phyloP scores from a whole-genome alignment of 2,113 vertebrate genomes.

The Mesoclemmys tuberculata region DNA sequence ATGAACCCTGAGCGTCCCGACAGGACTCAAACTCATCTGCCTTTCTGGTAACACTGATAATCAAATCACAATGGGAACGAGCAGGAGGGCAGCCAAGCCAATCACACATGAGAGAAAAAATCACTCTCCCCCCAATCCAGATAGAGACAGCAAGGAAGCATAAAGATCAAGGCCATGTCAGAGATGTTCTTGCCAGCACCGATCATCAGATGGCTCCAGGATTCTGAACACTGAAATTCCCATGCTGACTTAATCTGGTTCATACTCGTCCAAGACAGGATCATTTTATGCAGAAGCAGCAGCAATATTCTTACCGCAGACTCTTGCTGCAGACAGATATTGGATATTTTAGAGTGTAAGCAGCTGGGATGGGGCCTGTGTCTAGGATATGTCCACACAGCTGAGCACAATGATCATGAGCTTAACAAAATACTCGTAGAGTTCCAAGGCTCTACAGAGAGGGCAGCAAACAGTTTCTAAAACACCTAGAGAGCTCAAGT shows the following conservation, averaged over 20 bases:
- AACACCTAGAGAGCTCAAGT: constrained; percentile 46
- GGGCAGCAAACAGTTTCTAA: constrained; percentile 53
- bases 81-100: constrained; percentile 1
- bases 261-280: background rate
- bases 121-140: background rate
- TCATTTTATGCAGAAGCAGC: background rate
- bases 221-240: constrained; percentile 11
- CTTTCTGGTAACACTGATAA: background rate
- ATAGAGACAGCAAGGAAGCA: background rate
- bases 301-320: constrained; percentile 1
- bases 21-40: background rate
- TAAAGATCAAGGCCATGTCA: fast-evolving
- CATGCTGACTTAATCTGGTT: fast-evolving
- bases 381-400: background rate
- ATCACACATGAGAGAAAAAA: background rate
- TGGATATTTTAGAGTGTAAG: background rate
- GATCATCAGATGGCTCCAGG: background rate
- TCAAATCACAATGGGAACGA: background rate
- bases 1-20: background rate
- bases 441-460: constrained; percentile 36
- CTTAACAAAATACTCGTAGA: constrained; percentile 43
- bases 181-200: fast-evolving
- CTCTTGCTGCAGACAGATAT: constrained; percentile 31
- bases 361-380: background rate
- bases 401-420: background rate